These are phyloP conservation scores for Catalaphyllia jardinei DNA, from an alignment of 64 coral and sea anemone genomes.

Conservation along the genomic window DNA sequence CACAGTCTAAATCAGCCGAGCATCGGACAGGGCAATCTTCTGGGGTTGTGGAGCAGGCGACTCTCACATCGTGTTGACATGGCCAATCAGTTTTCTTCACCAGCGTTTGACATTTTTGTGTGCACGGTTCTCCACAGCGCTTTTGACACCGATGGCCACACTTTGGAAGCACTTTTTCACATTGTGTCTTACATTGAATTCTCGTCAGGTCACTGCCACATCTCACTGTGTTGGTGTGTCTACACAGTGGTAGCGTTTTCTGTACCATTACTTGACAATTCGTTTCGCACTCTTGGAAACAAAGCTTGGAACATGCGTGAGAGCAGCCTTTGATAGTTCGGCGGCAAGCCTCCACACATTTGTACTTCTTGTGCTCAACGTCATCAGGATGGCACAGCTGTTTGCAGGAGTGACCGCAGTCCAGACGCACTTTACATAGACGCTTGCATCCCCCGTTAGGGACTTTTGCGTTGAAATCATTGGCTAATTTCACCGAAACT, in stretches of 20 bases:
- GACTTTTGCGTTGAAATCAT: constrained; percentile 72
- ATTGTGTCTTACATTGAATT: not conserved
- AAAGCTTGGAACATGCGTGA: constrained; percentile 61
- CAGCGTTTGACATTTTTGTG: not conserved
- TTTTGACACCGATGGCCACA: constrained; percentile 12
- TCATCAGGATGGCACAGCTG: constrained; percentile 65
- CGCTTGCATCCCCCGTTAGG: constrained; percentile 67
- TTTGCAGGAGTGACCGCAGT: constrained; percentile 77
- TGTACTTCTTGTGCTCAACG: constrained; percentile 46
- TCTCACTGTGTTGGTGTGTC: constrained; percentile 33
- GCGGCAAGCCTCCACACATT: constrained; percentile 46
- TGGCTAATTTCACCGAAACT: not conserved
- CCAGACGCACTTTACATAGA: constrained; percentile 53
- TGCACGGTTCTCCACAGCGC: not conserved
- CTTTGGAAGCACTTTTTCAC: not conserved
- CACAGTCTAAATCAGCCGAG: not conserved
- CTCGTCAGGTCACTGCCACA: constrained; percentile 13
- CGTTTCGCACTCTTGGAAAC: constrained; percentile 47
- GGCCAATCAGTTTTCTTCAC: constrained; percentile 19
- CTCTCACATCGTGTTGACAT: not conserved
- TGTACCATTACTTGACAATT: constrained; percentile 41
- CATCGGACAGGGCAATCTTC: not conserved
- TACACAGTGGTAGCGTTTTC: constrained; percentile 49
- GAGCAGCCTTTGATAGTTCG: constrained; percentile 44
- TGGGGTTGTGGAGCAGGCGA: not conserved